Percentiles rank a stretch among this genome's conserved stretches.
Evolutionary conservation across 2,113 vertebrate species (phyloP).

Genomic region (Opisthocomus hoazin): DNA sequence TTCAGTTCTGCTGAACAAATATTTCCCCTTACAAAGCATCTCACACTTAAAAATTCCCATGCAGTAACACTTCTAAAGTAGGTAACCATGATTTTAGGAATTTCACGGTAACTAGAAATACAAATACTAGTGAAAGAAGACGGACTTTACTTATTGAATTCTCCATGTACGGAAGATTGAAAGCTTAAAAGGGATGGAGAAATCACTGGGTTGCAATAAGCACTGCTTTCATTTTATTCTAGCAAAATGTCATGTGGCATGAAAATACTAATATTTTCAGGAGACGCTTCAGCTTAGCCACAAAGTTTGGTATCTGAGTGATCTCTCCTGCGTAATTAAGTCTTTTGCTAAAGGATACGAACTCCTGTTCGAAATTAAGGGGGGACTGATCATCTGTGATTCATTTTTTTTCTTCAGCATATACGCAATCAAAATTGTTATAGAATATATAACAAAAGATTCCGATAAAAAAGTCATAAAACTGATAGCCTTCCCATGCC

Average conservation of each 20-base stretch:
- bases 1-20: not conserved
- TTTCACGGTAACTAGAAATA: conserved; percentile 60
- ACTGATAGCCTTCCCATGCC: not conserved
- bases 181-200: conserved; percentile 52
- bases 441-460: not conserved
- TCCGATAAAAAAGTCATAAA: not conserved
- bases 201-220: conserved; percentile 60
- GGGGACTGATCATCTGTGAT: not conserved
- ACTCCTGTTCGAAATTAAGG: not conserved
- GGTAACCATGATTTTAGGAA: conserved; percentile 50
- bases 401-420: not conserved
- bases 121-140: conserved; percentile 32
- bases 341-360: not conserved
- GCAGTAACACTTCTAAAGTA: conserved; percentile 47
- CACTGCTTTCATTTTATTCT: conserved; percentile 20
- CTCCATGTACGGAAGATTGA: conserved; percentile 26
- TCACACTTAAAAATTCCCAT: not conserved
- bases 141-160: conserved; percentile 32
- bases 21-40: conserved; percentile 23
- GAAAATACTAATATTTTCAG: conserved; percentile 35
- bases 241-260: not conserved
- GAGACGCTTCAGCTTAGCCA: not conserved
- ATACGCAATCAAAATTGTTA: not conserved
- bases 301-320: not conserved
- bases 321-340: not conserved